Conservation (phyloP, 2,888 invertebrate genomes). For the Lycocerus yunnanus region DNA sequence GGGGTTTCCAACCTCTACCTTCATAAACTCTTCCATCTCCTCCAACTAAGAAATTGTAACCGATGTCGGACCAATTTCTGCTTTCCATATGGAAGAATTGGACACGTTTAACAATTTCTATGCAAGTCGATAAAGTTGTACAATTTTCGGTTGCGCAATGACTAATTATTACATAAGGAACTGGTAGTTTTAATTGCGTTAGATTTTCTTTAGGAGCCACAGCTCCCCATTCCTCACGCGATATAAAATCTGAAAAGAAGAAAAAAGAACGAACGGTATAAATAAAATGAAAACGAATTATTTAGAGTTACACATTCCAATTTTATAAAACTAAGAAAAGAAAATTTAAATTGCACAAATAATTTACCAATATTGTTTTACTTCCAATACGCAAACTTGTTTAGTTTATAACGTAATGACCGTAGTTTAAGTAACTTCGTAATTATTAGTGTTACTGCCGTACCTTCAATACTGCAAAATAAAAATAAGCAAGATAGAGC, state of each 20-base stretch:
- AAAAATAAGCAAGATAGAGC: no score
- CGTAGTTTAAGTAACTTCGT: no score
- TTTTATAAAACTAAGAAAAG: no score
- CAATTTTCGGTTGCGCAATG: constrained; percentile 71
- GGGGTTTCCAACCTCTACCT: constrained; percentile 76
- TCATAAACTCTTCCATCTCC: constrained; percentile 77
- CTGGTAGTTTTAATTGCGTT: constrained; percentile 55
- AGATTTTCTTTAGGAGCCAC: constrained; percentile 57
- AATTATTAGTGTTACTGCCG: no score
- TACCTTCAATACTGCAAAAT: no score
- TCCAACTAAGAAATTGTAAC: constrained; percentile 78
- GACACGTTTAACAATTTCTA: constrained; percentile 63
- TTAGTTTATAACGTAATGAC: no score
- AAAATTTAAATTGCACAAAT: not conserved
- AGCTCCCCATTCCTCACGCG: constrained; percentile 69
- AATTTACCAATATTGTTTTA: no score
- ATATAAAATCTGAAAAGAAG: constrained; percentile 8
- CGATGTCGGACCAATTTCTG: constrained; percentile 68
- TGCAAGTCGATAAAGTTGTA: constrained; percentile 61
- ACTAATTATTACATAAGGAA: constrained; percentile 63
- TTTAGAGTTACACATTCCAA: not conserved
- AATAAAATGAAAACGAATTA: not conserved
- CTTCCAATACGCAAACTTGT: no score
- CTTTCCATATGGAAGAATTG: constrained; percentile 74
- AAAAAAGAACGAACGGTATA: not conserved